Base-by-base conservation (phyloP, 2,113 vertebrate species). In the Passer domesticus region DNA sequence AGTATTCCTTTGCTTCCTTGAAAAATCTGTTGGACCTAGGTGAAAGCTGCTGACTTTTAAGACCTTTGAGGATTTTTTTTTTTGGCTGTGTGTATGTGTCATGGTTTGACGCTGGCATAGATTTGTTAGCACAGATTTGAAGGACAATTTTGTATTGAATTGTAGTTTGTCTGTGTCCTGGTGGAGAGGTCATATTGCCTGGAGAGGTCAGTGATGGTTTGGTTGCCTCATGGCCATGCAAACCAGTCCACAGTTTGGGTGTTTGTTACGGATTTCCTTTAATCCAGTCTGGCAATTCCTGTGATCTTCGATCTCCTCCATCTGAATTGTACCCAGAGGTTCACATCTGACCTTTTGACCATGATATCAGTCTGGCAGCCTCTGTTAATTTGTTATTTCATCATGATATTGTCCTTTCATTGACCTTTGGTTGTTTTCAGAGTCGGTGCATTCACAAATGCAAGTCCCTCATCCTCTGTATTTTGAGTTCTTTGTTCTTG, bases 271-370 rank as follows among this genome's bases (percentile, higher is more conserved):
- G 53, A 33, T 87, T 72, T 89, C 41, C 31, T 95, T 79, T 86
- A 94, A 88, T 87, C 55, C 56, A 59, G 18, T 70, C 2, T 31
- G 24, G 73, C 4, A 5, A 5, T 78, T 78, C 35, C 77, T 72
- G 81, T 74, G 81, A 47, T 91, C 84, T 92, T 87, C 30, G 50
- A 10, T 75, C 77, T 87, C 46, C 73, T 69, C 44, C 41, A 75
- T 64, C 70, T 84, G 11, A 52, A 41, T 24, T 72, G 49, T 41
- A 28, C 63, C 52, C 66, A 62, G 74, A 91, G 63, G 75, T 87
- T 95, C 67, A 39, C 58, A 37, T 49, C 43, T 75, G 80, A 70
- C 83, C 83, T 90, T 93, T 89, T 95, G 86, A 78, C 87, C 87
- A 10, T 19, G 30, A 21, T 87, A 84, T 49, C 87, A 50, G 62